Evolutionary conservation across 2,888 invertebrate genomes (phyloP).

Genomic region (Linnaemya vulpina): DNA sequence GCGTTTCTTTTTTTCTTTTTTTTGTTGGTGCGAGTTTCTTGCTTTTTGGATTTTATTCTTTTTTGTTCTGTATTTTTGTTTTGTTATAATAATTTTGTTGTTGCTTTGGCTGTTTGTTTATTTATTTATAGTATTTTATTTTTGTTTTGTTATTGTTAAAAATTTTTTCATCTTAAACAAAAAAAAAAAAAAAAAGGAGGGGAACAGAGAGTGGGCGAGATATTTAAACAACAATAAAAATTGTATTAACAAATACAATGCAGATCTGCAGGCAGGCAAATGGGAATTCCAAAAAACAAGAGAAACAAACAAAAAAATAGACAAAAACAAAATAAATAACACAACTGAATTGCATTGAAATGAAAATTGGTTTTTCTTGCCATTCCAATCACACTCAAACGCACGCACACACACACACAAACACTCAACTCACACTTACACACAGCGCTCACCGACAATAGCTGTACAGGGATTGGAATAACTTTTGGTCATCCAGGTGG

Average conservation of each 20-base stretch:
- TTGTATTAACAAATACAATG: conserved; percentile 53
- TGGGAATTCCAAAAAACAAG: conserved; percentile 1
- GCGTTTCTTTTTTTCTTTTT: neutral
- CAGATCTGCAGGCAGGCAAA: conserved; percentile 35
- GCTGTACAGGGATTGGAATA: neutral
- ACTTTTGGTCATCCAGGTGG: conserved; percentile 31
- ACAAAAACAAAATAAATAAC: neutral
- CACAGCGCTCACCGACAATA: neutral
- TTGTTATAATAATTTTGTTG: conserved; percentile 48
- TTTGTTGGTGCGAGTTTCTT: neutral
- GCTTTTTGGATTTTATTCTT: conserved; percentile 23
- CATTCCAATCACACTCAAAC: neutral
- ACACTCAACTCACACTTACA: neutral
- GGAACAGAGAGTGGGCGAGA: conserved; percentile 2
- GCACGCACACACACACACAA: neutral
- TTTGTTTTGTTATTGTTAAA: conserved; percentile 37
- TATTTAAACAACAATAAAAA: conserved; percentile 59
- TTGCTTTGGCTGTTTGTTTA: conserved; percentile 35
- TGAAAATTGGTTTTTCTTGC: conserved; percentile 49
- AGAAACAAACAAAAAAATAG: neutral
- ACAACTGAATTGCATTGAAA: conserved; percentile 14
- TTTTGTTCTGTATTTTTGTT: conserved; percentile 45
- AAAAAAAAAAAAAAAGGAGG: neutral
- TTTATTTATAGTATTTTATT: conserved; percentile 29
- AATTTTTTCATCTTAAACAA: conserved; percentile 17